phyloP scores from a whole-genome alignment of 1,140 invertebrate species.

The Thrips palmi region DNA sequence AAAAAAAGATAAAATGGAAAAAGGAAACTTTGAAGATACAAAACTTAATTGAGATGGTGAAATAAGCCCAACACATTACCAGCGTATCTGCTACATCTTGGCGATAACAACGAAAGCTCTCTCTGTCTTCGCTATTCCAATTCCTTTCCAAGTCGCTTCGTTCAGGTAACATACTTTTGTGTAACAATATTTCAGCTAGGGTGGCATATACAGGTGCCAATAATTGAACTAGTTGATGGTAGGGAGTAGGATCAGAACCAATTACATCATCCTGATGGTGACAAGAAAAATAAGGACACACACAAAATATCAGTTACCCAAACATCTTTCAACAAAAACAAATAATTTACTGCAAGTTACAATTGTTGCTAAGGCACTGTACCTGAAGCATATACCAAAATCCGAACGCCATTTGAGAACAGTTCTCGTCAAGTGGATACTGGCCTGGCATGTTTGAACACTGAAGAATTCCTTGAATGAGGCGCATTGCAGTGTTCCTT shows the following conservation, averaged over 20 bases:
- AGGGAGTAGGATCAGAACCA: conserved; percentile 28
- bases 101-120: conserved; percentile 73
- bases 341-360: too few relatives aligned
- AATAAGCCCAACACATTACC: conserved; percentile 25
- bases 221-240: conserved; percentile 25
- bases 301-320: not conserved
- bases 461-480: conserved; percentile 35
- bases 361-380: too few relatives aligned
- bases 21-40: conserved; percentile 9
- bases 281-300: conserved; percentile 9
- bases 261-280: conserved; percentile 37
- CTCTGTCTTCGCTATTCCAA: conserved; percentile 53
- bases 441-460: conserved; percentile 62
- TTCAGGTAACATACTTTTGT: conserved; percentile 43
- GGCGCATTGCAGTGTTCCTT: conserved; percentile 22
- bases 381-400: conserved; percentile 85
- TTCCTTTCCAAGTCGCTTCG: conserved; percentile 25
- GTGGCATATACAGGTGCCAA: conserved; percentile 46
- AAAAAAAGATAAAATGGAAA: too few relatives aligned
- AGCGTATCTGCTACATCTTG: conserved; percentile 82
- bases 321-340: not conserved
- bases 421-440: conserved; percentile 67
- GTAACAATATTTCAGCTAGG: conserved; percentile 38
- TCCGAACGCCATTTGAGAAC: conserved; percentile 64
- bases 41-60: conserved; percentile 1